Base-by-base conservation (phyloP, 2,888 invertebrate genomes). In the Chesias legatella region DNA sequence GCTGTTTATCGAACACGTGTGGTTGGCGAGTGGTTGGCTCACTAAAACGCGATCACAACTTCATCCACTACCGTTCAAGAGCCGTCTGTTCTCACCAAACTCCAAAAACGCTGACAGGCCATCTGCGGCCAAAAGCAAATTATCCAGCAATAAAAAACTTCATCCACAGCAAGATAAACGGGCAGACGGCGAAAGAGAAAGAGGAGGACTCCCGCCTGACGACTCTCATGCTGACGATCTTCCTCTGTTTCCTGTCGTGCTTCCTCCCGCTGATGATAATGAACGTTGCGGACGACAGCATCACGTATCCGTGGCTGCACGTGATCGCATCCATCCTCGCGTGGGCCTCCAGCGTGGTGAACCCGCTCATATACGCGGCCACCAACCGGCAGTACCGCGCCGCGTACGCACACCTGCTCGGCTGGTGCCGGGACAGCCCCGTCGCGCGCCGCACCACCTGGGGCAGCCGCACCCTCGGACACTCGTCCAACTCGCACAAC, bases 281-380 rank as follows among this genome's bases (percentile, higher is more conserved):
- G 70, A 97, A 97, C 78, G 95, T 97, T 3, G 91, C 95, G 7
- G 95, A 95, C 71, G 95, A 96, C 67, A 90, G 92, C 49, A 92
- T 93, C 43, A 65, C 68, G 2, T 77, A 75, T 60, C 95, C 96
- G 2, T 91, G 92, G 78, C 77, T 95, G 0, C 96, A 97, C 69
- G 92, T 96, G 47, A 86, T 95, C 38, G 94, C 95, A 0, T 96
- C 96, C 0, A 92, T 96, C 34, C 86, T 96, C 51, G 95, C 96
- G 0, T 97, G 97, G 95, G 94, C 95, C 0, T 96, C 96, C 0
- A 94, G 95, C 44, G 96, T 96, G 33, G 90, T 96, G 54, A 97
- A 97, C 79, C 97, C 97, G 0, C 90, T 97, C 48, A 95, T 97
- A 53, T 97, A 97, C 79, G 96, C 96, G 2, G 94, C 94, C 5